These are phyloP conservation scores for Hylia prasina DNA, from an alignment of 2,113 vertebrate genomes.

Conservation along the genomic window DNA sequence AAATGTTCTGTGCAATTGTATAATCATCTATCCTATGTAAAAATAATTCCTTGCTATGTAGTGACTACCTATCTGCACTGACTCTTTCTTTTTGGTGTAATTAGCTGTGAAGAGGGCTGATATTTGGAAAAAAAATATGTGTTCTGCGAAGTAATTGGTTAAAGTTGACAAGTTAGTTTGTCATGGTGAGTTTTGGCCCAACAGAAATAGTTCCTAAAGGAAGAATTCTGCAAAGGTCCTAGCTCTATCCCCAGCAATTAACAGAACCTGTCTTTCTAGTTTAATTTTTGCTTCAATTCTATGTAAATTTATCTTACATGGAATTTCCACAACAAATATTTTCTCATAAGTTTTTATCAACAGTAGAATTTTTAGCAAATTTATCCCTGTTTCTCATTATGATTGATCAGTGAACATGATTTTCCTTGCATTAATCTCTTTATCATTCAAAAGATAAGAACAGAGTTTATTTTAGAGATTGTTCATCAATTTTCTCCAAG, in stretches of 20 bases:
- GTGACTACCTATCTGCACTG: neutral
- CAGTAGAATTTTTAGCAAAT: neutral
- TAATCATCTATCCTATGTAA: rapidly evolving
- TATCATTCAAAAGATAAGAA: neutral
- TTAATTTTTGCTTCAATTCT: neutral
- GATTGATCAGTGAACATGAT: neutral
- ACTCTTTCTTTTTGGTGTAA: neutral
- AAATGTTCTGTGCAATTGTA: neutral
- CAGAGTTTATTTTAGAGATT: neutral
- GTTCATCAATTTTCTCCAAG: neutral
- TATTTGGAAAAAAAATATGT: neutral
- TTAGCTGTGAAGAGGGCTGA: neutral
- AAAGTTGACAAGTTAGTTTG: neutral
- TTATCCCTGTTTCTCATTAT: neutral
- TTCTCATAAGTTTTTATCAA: neutral
- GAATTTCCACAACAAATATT: neutral
- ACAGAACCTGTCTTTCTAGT: neutral
- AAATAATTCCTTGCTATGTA: neutral
- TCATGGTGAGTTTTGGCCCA: neutral
- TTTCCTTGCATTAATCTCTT: neutral
- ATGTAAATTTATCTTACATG: neutral
- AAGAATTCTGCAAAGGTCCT: neutral
- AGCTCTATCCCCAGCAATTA: neutral
- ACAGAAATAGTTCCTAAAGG: neutral
- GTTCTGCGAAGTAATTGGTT: rapidly evolving